phyloP scores from a whole-genome alignment of 2,797 vertebrate species.

The Typhlichthys eigenmanni region DNA sequence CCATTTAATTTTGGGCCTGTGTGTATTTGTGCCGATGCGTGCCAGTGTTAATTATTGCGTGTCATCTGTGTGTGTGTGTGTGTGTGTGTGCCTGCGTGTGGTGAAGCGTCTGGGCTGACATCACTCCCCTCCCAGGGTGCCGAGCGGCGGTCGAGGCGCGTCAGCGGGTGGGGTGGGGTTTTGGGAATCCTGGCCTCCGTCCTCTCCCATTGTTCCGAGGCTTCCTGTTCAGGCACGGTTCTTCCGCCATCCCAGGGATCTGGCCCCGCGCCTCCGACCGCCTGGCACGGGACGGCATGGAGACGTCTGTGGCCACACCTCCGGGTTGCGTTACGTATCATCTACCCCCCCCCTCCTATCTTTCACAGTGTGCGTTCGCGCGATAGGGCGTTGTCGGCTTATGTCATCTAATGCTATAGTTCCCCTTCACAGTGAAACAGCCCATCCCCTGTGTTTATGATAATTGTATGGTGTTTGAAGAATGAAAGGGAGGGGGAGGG shows the following conservation, averaged over 20 bases:
- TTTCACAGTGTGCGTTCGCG: too few species aligned
- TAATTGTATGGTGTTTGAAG: not conserved
- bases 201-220: conserved; percentile 48
- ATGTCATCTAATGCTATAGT: not conserved
- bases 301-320: conserved; percentile 22
- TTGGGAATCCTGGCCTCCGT: conserved; percentile 39
- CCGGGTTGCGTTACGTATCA: not conserved
- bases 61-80: conserved; percentile 5
- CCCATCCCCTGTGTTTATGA: conserved; percentile 1
- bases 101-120: conserved; percentile 39
- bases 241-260: conserved; percentile 38
- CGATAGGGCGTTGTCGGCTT: not conserved
- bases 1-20: not conserved
- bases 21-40: conserved; percentile 1
- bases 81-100: conserved; percentile 8
- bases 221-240: conserved; percentile 42
- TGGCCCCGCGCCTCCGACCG: conserved; percentile 37
- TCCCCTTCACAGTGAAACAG: not conserved
- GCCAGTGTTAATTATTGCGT: not conserved
- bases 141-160: conserved; percentile 34
- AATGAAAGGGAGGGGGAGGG: not conserved
- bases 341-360: not conserved
- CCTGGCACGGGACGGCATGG: conserved; percentile 34
- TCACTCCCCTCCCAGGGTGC: conserved; percentile 43
- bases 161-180: not conserved